Percentiles rank a stretch among this genome's conserved stretches.
phyloP scores from a whole-genome alignment of 2,888 invertebrate genomes.

The Eupithecia centaureata region DNA sequence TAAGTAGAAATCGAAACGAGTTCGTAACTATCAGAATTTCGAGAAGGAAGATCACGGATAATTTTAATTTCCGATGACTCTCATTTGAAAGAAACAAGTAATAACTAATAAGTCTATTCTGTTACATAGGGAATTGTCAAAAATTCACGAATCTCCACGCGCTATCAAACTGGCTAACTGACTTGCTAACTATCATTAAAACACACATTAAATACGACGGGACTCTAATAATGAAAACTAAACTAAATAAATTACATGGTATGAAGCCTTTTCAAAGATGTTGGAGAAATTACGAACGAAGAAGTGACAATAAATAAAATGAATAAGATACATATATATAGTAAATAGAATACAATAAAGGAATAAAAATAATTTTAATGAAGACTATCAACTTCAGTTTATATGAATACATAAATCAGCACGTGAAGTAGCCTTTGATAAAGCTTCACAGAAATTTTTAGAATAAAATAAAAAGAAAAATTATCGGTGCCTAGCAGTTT shows the following conservation, averaged over 20 bases:
- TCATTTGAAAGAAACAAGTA: too few species aligned
- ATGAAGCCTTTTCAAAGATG: slow-evolving; percentile 13
- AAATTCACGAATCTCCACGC: slow-evolving; percentile 7
- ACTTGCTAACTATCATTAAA: slow-evolving; percentile 6
- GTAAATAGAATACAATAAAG: too few species aligned
- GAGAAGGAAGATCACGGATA: background rate
- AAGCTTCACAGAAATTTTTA: slow-evolving; percentile 13
- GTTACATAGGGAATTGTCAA: background rate
- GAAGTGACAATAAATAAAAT: background rate
- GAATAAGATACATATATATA: too few species aligned
- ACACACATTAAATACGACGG: slow-evolving; percentile 24
- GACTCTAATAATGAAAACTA: slow-evolving; percentile 9
- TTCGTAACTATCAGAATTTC: too few species aligned
- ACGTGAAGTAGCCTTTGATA: slow-evolving; percentile 8
- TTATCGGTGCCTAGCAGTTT: background rate
- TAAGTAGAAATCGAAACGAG: background rate
- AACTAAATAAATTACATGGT: slow-evolving; percentile 5
- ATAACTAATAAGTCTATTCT: background rate
- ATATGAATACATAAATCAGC: background rate
- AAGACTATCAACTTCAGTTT: background rate
- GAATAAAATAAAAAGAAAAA: slow-evolving; percentile 5
- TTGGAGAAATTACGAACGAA: background rate
- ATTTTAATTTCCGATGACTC: too few species aligned
- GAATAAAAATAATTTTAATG: too few species aligned
- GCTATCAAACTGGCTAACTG: slow-evolving; percentile 8